Evolutionary conservation across 2,888 invertebrate genomes (phyloP).

Genomic region (Limenitis camilla): DNA sequence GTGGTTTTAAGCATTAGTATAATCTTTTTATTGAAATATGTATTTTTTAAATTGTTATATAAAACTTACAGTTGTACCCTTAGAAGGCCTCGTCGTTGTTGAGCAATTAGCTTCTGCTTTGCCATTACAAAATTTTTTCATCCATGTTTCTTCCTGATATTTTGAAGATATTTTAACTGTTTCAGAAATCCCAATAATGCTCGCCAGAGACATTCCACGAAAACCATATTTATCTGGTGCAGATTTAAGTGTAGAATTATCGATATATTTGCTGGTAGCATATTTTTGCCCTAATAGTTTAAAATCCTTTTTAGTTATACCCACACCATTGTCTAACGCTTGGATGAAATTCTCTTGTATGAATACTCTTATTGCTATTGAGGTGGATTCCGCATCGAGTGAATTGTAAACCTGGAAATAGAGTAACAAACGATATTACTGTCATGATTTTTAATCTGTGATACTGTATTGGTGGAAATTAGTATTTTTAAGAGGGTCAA

Average conservation of each 20-base stretch:
- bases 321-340: conserved; percentile 85
- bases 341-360: conserved; percentile 76
- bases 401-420: conserved; percentile 78
- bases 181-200: conserved; percentile 73
- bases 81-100: conserved; percentile 69
- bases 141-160: conserved; percentile 68
- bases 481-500: too few relatives aligned
- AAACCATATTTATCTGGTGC: conserved; percentile 77
- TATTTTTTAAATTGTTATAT: neutral
- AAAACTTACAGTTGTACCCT: conserved; percentile 78
- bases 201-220: conserved; percentile 79
- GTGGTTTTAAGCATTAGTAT: neutral
- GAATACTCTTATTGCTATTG: conserved; percentile 81
- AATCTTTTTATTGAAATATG: too few relatives aligned
- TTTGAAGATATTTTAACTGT: conserved; percentile 76
- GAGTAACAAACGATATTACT: neutral
- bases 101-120: conserved; percentile 45
- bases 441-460: too few relatives aligned
- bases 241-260: conserved; percentile 65
- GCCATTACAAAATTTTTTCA: conserved; percentile 71
- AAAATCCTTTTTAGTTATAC: conserved; percentile 75
- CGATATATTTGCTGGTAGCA: conserved; percentile 78
- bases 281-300: conserved; percentile 74
- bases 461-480: too few relatives aligned
- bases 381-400: conserved; percentile 80